Percentiles rank a stretch among this genome's conserved stretches.
phyloP scores from a whole-genome alignment of 2,113 vertebrate species.

The Seriola aureovittata region DNA sequence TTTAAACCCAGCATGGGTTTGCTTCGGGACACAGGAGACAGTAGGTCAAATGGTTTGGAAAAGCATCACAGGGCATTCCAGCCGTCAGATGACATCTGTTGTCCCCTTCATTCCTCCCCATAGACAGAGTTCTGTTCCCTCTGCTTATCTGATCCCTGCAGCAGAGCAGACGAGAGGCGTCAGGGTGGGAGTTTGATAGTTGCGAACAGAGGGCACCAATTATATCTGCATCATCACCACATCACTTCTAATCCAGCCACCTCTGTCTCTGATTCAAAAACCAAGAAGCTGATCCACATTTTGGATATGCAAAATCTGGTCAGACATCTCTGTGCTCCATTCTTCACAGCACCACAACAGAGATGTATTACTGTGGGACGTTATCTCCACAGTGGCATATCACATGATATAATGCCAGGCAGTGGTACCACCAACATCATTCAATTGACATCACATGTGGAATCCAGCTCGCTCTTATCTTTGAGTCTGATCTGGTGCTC shows the following conservation, averaged over 20 bases:
- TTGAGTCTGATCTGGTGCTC: slow-evolving; percentile 46
- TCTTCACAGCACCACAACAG: slow-evolving; percentile 38
- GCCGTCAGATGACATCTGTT: slow-evolving; percentile 44
- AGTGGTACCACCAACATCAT: slow-evolving; percentile 22
- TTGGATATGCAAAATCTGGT: slow-evolving; percentile 44
- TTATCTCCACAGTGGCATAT: slow-evolving; percentile 37
- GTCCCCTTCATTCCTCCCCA: slow-evolving; percentile 19
- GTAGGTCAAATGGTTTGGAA: slow-evolving; percentile 37
- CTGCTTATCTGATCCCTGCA: slow-evolving; percentile 65
- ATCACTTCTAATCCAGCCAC: slow-evolving; percentile 23
- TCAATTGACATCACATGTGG: slow-evolving; percentile 46
- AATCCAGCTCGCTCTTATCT: slow-evolving; percentile 57
- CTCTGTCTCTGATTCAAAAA: slow-evolving; percentile 46
- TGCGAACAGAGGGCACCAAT: slow-evolving; percentile 21
- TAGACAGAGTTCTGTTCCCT: slow-evolving; percentile 54
- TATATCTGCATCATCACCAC: slow-evolving; percentile 38
- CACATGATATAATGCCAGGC: slow-evolving; percentile 32
- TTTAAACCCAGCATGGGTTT: slow-evolving; percentile 26
- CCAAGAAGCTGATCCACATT: slow-evolving; percentile 31
- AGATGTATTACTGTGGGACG: slow-evolving; percentile 22
- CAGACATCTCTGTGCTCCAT: slow-evolving; percentile 38
- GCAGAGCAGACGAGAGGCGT: background rate
- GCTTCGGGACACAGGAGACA: slow-evolving; percentile 36
- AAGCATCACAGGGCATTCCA: slow-evolving; percentile 42
- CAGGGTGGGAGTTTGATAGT: background rate